Evolutionary conservation across 1,140 invertebrate species (phyloP), one percentile per base, ranked within the genome.

Genomic region (Melitaea cinxia): DNA sequence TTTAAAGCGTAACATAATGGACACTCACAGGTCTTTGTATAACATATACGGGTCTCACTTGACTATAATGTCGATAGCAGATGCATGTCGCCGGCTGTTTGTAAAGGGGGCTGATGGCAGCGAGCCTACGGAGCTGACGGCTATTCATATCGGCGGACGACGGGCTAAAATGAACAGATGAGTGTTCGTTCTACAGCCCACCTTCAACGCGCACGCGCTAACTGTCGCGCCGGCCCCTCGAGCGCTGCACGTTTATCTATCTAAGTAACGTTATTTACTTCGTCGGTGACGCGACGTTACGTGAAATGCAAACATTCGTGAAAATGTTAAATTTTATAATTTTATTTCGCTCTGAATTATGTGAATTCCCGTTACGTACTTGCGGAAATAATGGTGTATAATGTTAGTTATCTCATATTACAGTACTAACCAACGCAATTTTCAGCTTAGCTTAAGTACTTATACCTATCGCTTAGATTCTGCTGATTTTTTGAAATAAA

Each of bases 21-120:
- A 88, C 81, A 90, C 88, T 90, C 83, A 90, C 87, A 75, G 78
- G 71, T 68, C 73, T 72, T 55, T 83, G 75, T 80, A 90, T 89
- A 65, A 87, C 72, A 83, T 90, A 90, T 70, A 84, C 81, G 72
- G 88, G 86, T 75, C 83, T 84, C 73, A 88, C 86, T 89, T 91
- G 88, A 69, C 88, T 91, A 65, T 91, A 91, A 6, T 65, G 65
- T n/a, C 85, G 78, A 52, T 57, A 65, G 66, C 83, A 85, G 65
- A 73, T 56, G 58, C 82, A 85, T 55, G 68, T 24, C 12, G 73
- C 26, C 24, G 70, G 70, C 17, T 65, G 66, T 68, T 77, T 77
- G 15, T 74, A 45, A 14, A 80, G 52, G 14, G 82, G 74, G 42
- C 74, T 64, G 47, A 75, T 65, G 39, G 74, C 65, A 24, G 77